Conservation (phyloP, 1,140 invertebrate genomes). For the Piezodorus guildinii region DNA sequence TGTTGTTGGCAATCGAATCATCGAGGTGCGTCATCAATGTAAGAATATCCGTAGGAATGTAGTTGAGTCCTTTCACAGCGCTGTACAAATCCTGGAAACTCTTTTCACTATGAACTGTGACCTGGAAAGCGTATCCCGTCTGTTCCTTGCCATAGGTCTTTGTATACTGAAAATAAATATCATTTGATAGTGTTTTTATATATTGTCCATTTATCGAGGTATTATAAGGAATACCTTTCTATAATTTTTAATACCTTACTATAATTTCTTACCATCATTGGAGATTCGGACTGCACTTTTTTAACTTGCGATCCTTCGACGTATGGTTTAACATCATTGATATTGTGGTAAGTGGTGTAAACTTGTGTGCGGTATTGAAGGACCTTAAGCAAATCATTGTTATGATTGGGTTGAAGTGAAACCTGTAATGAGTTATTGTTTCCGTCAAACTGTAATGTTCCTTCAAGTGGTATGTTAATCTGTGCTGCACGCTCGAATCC, state of each 20-base stretch:
- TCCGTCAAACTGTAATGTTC: constrained; percentile 36
- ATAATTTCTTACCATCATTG: no score
- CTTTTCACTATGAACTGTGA: constrained; percentile 37
- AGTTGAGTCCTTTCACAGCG: constrained; percentile 19
- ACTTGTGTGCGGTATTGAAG: constrained; percentile 45
- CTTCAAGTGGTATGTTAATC: constrained; percentile 39
- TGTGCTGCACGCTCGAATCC: constrained; percentile 46
- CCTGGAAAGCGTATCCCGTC: constrained; percentile 37
- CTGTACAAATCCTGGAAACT: constrained; percentile 29
- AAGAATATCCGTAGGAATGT: constrained; percentile 28
- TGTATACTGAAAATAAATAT: not conserved
- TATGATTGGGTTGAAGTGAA: constrained; percentile 36
- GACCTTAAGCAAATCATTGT: constrained; percentile 37
- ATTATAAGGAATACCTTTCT: no score
- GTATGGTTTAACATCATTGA: constrained; percentile 34
- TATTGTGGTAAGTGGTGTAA: constrained; percentile 43
- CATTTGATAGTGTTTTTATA: no score
- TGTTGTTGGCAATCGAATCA: constrained; percentile 24
- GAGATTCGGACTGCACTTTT: no score
- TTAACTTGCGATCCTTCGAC: not conserved
- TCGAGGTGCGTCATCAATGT: constrained; percentile 26
- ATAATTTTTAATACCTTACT: no score
- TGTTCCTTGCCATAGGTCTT: constrained; percentile 21
- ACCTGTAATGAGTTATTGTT: constrained; percentile 36
- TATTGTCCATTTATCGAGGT: no score